These are phyloP conservation scores for Drosophila ficusphila DNA, from an alignment of 1,140 invertebrate species.

Conservation along the genomic window DNA sequence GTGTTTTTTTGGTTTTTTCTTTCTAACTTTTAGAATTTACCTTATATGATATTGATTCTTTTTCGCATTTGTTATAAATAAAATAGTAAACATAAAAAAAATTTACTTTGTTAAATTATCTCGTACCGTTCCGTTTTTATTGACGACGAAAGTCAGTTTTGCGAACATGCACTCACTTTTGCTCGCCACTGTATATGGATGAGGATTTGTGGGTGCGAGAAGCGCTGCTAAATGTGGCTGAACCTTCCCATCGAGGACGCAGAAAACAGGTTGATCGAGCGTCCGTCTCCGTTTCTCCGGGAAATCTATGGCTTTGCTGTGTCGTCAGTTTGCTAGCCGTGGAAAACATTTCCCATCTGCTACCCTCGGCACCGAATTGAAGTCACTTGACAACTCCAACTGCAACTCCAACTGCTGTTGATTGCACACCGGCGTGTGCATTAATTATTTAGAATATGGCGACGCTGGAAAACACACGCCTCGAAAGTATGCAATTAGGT, in stretches of 20 bases:
- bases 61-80: too few relatives aligned
- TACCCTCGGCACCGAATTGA: constrained; percentile 42
- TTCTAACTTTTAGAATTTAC: too few relatives aligned
- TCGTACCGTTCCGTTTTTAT: too few relatives aligned
- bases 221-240: constrained; percentile 54
- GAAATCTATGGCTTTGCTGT: constrained; percentile 62
- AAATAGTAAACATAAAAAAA: too few relatives aligned
- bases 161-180: too few relatives aligned
- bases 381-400: constrained; percentile 72
- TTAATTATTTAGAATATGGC: constrained; percentile 74
- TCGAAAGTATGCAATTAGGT: constrained; percentile 74
- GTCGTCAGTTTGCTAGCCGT: constrained; percentile 50
- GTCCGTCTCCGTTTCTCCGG: background rate
- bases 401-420: constrained; percentile 60
- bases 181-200: constrained; percentile 26
- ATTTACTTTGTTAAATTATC: too few relatives aligned
- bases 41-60: too few relatives aligned
- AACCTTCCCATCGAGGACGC: constrained; percentile 33
- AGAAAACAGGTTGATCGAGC: constrained; percentile 44
- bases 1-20: too few relatives aligned
- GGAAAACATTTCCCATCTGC: constrained; percentile 25
- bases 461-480: constrained; percentile 17
- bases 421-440: constrained; percentile 66
- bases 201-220: background rate
- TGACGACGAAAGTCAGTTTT: too few relatives aligned